phyloP scores from a whole-genome alignment of 2,888 invertebrate species.

The Lithophane leautieri region DNA sequence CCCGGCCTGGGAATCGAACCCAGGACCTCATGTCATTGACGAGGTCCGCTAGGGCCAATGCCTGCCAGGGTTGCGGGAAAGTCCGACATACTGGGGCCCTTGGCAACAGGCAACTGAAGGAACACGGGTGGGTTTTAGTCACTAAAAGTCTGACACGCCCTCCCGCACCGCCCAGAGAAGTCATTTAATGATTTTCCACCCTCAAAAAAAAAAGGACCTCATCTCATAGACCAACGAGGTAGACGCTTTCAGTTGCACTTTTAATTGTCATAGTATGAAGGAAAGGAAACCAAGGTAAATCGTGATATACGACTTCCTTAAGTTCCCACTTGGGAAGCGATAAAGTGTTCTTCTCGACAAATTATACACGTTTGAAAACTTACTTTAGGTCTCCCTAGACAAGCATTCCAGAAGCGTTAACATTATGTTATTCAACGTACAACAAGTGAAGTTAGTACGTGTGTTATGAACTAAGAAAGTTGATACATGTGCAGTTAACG shows the following conservation, averaged over 20 bases:
- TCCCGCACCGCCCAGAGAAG: no score
- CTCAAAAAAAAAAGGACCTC: no score
- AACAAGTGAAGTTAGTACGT: slow-evolving; percentile 49
- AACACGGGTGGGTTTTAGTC: no score
- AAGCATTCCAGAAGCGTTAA: slow-evolving; percentile 37
- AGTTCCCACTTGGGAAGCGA: slow-evolving; percentile 44
- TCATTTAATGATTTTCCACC: no score
- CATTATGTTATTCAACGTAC: slow-evolving; percentile 49
- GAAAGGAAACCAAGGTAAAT: slow-evolving; percentile 12
- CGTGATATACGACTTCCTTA: slow-evolving; percentile 30
- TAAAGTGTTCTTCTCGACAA: slow-evolving; percentile 50
- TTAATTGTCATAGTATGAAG: not conserved
- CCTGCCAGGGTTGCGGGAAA: no score
- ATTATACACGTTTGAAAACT: slow-evolving; percentile 54
- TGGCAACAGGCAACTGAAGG: no score
- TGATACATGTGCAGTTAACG: slow-evolving; percentile 51
- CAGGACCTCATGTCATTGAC: not conserved
- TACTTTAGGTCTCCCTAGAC: slow-evolving; percentile 45
- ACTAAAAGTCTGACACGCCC: no score
- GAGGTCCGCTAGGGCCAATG: no score
- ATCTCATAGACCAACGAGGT: not conserved
- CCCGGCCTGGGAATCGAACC: no score
- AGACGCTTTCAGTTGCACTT: not conserved
- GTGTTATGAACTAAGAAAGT: slow-evolving; percentile 61
- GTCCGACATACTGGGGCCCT: no score